Evolutionary conservation across 2,888 invertebrate genomes (phyloP), one percentile per base, ranked within the genome.

Genomic region (Cosmia trapezina): DNA sequence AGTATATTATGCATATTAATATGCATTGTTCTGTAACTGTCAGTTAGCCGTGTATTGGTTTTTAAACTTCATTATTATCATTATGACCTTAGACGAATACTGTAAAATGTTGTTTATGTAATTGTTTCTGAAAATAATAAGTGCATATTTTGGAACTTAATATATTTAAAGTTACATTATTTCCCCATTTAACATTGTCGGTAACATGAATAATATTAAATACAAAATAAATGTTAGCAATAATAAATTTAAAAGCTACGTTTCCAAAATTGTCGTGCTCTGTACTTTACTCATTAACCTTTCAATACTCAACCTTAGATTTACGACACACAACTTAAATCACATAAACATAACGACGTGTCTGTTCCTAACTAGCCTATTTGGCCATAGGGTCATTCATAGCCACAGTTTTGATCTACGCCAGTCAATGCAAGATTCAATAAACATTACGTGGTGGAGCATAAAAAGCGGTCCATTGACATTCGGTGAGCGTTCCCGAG

Each of bases 401-500:
- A 74, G 81, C 76, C 72, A 80, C 77, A 84, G 87, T 89, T 88
- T 90, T 90, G 93, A 94, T 94, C 92, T 88, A 92, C 89, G 90
- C 91, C 89, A 90, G 88, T 87, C 89, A 92, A 93, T 93, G 93
- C 90, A 88, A 91, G 91, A 95, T 95, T 95, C 94, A 95, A 95
- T 96, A 94, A 93, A 94, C 94, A 93, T 91, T 88, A 92, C 91
- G 91, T 90, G 92, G 91, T 88, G 86, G 86, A 87, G 90, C 93
- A 95, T 94, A 95, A 96, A 95, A 95, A 95, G 91, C 89, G 88
- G 84, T 86, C 85, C 80, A 92, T 95, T 93, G 89, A 89, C 89
- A 96, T 91, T 92, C 95, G 75, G 78, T 83, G 81, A 93, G 89
- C 94, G 92, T 91, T 85, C 85, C 76, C 86, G 81, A 83, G 85